These are phyloP conservation scores for Cynopterus sphinx DNA, from an alignment of 2,797 vertebrate genomes.

Conservation along the genomic window DNA sequence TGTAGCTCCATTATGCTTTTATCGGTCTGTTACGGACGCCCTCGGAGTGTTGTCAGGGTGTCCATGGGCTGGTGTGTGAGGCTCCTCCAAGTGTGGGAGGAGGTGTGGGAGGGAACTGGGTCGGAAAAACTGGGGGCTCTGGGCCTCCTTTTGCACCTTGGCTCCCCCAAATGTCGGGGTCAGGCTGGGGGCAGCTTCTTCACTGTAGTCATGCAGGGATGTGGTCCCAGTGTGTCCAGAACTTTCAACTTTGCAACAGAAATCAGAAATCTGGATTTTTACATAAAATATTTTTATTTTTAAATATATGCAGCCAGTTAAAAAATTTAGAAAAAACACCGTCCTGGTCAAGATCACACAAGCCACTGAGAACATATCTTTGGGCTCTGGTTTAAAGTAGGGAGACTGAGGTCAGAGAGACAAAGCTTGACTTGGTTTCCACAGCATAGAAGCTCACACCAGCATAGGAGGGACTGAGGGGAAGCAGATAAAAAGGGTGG, in stretches of 20 bases:
- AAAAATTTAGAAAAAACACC: slow-evolving; percentile 1
- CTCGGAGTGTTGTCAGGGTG: not conserved
- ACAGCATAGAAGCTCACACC: rapidly evolving
- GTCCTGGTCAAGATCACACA: not conserved
- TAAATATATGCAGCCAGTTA: not conserved
- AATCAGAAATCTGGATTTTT: not conserved
- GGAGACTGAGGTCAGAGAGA: not conserved
- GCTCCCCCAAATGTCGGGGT: not conserved
- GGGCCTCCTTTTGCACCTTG: not conserved
- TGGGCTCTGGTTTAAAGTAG: not conserved
- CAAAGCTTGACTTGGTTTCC: not conserved
- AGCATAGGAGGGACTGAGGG: not conserved
- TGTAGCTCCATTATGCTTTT: not conserved
- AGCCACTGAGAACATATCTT: not conserved
- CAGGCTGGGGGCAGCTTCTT: not conserved
- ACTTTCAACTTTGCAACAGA: not conserved
- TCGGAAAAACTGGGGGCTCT: not conserved
- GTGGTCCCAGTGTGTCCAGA: not conserved
- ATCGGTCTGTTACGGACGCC: not conserved
- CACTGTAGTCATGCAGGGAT: not conserved
- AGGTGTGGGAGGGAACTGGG: not conserved
- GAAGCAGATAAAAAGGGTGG: not conserved
- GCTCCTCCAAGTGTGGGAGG: not conserved
- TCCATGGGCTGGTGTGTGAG: not conserved
- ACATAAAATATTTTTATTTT: not conserved